Percentiles rank a stretch among this genome's conserved stretches.
Evolutionary conservation across 2,888 invertebrate genomes (phyloP).

Genomic region (Apamea sordens): DNA sequence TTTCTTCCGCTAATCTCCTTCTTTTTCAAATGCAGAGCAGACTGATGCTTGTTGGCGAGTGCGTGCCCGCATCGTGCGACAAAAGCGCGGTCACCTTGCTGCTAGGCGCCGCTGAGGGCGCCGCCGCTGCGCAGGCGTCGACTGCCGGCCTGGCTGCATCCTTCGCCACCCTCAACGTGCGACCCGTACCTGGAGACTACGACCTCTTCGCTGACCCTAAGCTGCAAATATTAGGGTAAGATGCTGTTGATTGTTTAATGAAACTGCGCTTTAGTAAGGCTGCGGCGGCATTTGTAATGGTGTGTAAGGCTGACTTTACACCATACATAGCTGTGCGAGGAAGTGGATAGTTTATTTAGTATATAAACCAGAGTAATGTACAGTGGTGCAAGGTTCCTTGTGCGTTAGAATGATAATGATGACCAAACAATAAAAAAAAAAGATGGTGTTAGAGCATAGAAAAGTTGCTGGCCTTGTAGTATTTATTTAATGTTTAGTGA

Average conservation of each 20-base stretch:
- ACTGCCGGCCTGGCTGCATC: constrained; percentile 81
- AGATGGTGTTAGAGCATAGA: background rate
- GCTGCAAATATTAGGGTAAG: constrained; percentile 92
- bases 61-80: constrained; percentile 93
- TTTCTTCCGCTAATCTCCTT: background rate
- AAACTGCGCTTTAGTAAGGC: background rate
- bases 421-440: background rate
- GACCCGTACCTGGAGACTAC: constrained; percentile 93
- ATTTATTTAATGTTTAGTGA: background rate
- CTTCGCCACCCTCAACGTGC: constrained; percentile 90
- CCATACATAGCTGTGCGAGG: background rate
- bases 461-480: constrained; percentile 22
- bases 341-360: background rate
- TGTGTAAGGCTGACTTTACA: background rate
- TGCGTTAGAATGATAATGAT: background rate
- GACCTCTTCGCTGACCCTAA: constrained; percentile 91
- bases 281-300: no score
- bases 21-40: constrained; percentile 88
- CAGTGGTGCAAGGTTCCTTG: background rate
- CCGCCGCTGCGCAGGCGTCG: constrained; percentile 76
- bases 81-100: constrained; percentile 87
- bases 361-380: background rate
- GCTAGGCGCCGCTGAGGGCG: constrained; percentile 80
- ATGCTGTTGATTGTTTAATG: background rate
- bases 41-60: constrained; percentile 93